Evolutionary conservation across 2,113 vertebrate genomes (phyloP).

Genomic region (Sebastes fasciatus): DNA sequence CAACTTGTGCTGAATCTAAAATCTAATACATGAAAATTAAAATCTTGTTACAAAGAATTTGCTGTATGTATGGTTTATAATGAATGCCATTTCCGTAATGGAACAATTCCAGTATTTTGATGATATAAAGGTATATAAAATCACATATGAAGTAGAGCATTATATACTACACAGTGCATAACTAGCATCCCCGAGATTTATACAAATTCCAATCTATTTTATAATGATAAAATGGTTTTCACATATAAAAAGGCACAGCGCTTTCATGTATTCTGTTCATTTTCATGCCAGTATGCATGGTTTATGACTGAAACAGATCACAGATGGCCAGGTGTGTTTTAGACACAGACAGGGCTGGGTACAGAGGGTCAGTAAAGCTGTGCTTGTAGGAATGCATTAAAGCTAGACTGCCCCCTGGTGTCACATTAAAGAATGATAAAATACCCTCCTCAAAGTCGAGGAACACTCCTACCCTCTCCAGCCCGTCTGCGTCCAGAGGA

Average conservation of each 20-base stretch:
- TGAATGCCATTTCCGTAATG: not conserved
- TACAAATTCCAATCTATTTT: not conserved
- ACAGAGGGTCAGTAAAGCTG: conserved; percentile 76
- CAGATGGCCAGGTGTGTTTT: conserved; percentile 80
- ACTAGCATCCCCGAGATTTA: not conserved
- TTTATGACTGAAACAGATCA: conserved; percentile 70
- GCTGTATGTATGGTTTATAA: not conserved
- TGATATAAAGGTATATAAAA: conserved; percentile 18
- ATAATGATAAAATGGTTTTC: not conserved
- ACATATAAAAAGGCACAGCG: conserved; percentile 46
- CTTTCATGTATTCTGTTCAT: not conserved
- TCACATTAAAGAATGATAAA: conserved; percentile 83
- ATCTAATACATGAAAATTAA: not conserved
- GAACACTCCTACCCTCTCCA: conserved; percentile 78
- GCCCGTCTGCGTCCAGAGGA: conserved; percentile 59
- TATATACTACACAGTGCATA: not conserved
- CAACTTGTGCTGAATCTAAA: not conserved
- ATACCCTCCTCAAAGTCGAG: conserved; percentile 81
- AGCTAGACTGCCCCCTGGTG: conserved; percentile 76
- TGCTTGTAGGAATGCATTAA: conserved; percentile 81
- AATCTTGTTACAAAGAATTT: conserved; percentile 1
- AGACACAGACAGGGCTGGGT: conserved; percentile 84
- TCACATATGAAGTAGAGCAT: conserved; percentile 15
- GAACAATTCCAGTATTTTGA: conserved; percentile 1
- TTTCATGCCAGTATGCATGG: not conserved